Base-by-base conservation (phyloP, 2,888 invertebrate genomes). In the Andrena dorsata region DNA sequence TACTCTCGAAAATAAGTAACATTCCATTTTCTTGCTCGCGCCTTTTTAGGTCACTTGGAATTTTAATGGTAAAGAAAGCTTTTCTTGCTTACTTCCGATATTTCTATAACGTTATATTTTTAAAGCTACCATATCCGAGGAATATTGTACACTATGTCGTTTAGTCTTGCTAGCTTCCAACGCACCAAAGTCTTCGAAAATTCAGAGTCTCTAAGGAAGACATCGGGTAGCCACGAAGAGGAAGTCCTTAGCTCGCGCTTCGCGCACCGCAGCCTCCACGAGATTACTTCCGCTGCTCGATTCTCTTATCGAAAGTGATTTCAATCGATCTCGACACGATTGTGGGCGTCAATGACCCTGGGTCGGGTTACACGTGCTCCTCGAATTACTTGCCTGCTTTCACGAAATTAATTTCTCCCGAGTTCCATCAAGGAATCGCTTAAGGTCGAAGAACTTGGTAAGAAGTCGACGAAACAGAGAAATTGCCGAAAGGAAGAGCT, bases 361-460 rank as follows among this genome's bases (percentile, higher is more conserved):
- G 70, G 30, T 87, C 77, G 69, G 68, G 53, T 88, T 87, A 85
- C 86, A 75, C 20, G n/a, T 60, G 30, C 66, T 74, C 16, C 78
- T 85, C 74, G 78, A 35, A 69, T 88, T 88, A 86, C 86, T 41
- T 70, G 71, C 49, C 83, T 77, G 71, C 88, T 88, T 88, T 88
- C 88, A 78, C 87, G 77, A 60, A 73, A 77, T 85, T 78, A 84
- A 88, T 88, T 88, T 86, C 83, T 83, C 82, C 71, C 8, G 49
- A 28, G 69, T 78, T 73, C 56, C 58, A 35, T 30, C 41, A 20
- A 64, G 20, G 78, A 30, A 68, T 83, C 64, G 61, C 7, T 61
- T 56, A 68, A 56, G n/a, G 20, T 51, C 66, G 23, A 20, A 30
- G 51, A 68, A 23, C 32, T 30, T 16, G 13, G 56, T 8, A 2